These are phyloP conservation scores for Drosophila nikananu DNA, from an alignment of 1,140 invertebrate species.

Conservation along the genomic window DNA sequence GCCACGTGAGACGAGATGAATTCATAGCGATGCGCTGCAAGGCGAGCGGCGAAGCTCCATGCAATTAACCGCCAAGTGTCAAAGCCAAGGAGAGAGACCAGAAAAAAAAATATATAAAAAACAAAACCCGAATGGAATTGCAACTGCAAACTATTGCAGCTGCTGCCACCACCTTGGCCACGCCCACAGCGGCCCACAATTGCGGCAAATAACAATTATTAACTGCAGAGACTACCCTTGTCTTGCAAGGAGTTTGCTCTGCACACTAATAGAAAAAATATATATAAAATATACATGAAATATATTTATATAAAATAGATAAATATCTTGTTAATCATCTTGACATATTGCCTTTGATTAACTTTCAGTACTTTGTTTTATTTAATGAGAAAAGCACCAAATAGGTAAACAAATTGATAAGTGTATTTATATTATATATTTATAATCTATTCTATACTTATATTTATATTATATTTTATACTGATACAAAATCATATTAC, in stretches of 20 bases:
- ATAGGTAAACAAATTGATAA: too few relatives aligned
- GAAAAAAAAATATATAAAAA: neutral
- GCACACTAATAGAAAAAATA: neutral
- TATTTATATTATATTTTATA: too few relatives aligned
- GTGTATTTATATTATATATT: too few relatives aligned
- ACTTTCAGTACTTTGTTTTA: too few relatives aligned
- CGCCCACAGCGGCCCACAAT: constrained; percentile 56
- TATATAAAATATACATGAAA: neutral
- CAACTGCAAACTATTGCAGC: constrained; percentile 6
- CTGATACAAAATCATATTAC: too few relatives aligned
- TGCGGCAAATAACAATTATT: constrained; percentile 74
- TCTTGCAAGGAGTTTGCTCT: neutral
- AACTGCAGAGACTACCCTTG: constrained; percentile 35
- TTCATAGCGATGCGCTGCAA: constrained; percentile 16
- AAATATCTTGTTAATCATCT: too few relatives aligned
- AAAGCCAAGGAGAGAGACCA: constrained; percentile 34
- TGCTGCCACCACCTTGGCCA: constrained; percentile 9
- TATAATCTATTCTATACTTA: too few relatives aligned
- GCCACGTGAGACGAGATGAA: constrained; percentile 47
- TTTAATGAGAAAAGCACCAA: too few relatives aligned
- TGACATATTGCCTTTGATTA: too few relatives aligned
- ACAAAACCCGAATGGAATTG: constrained; percentile 1
- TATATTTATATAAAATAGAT: neutral
- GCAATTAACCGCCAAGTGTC: constrained; percentile 53
- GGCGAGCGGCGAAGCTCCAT: neutral